Percentiles rank a stretch among this genome's conserved stretches.
phyloP scores from a whole-genome alignment of 2,797 vertebrate species.

The Coreius guichenoti region DNA sequence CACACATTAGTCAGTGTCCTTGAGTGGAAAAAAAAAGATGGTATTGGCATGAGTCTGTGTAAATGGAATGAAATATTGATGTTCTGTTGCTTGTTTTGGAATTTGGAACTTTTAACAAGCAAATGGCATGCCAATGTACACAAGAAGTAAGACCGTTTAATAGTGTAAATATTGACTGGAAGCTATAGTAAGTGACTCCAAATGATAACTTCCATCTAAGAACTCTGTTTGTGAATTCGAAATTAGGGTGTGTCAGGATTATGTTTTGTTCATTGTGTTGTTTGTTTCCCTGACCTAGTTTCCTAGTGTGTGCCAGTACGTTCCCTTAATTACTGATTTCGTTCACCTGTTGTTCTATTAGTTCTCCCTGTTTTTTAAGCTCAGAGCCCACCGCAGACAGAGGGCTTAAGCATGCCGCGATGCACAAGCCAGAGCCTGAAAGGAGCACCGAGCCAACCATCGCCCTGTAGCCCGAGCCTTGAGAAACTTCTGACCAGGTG shows the following conservation, averaged over 20 bases:
- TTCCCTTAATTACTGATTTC: no score
- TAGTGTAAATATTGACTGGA: not conserved
- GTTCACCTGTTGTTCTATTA: no score
- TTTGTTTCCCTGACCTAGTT: not conserved
- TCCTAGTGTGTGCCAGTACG: no score
- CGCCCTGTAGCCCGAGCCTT: no score
- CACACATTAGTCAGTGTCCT: constrained; percentile 20
- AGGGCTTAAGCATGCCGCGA: no score
- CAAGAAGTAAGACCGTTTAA: not conserved
- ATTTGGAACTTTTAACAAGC: constrained; percentile 7
- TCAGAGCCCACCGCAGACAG: no score
- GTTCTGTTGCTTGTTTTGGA: constrained; percentile 16
- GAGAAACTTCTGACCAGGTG: not conserved
- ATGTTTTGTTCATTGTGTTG: not conserved
- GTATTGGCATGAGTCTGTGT: constrained; percentile 7
- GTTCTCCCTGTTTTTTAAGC: no score
- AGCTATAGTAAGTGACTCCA: not conserved
- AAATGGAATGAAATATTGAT: constrained; percentile 20
- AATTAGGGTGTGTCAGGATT: not conserved
- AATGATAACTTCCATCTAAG: not conserved
- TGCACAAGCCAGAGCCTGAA: no score
- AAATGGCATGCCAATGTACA: not conserved
- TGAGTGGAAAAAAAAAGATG: not conserved
- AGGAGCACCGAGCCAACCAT: no score
- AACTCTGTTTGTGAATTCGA: not conserved